Base-by-base conservation (phyloP, 1,140 invertebrate genomes). In the Physella acuta region DNA sequence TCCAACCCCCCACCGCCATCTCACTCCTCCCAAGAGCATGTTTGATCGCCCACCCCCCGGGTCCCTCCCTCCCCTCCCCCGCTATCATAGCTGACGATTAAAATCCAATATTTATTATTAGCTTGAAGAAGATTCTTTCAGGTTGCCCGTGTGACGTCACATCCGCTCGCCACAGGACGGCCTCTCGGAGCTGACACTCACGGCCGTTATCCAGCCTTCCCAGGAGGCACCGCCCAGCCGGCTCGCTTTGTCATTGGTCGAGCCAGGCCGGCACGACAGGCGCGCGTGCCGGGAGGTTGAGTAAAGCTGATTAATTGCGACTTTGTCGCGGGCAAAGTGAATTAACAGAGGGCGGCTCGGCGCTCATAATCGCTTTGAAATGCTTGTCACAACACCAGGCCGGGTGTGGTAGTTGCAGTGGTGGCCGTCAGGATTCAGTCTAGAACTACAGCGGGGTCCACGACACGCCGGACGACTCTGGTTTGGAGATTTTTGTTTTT, bases 251-350 rank as follows among this genome's bases (percentile, higher is more conserved):
- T 30, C 2, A 62, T 62, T 62, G 60, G 60, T 34, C 36, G 36
- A 49, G 4, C 30, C 3, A 30, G 60, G 34, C 31, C 60, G 34
- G n/a, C 26, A 16, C 34, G 34, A 26, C 36, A 37, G 30, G 24
- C 30, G 60, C 60, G 44, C 60, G 60, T 62, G 60, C 60, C 44
- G 37, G 37, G 60, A 62, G 34, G 39, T 62, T 62, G 34, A 62
- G n/a, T 49, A 62, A 44, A 62, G 60, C 37, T 62, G 60, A 62
- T 62, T 62, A 62, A 62, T 62, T 62, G 60, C 16, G 60, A 49
- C 60, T 62, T 62, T 62, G 60, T 62, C 60, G 60, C 39, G 60
- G 30, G 60, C 44, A 62, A 62, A 62, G 34, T 62, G 60, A 62
- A 62, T 62, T 62, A 62, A n/a, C 60, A 17, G 36, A 49, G 39